Evolutionary conservation across 2,888 invertebrate genomes (phyloP).

Genomic region (Luperina nickerlii): DNA sequence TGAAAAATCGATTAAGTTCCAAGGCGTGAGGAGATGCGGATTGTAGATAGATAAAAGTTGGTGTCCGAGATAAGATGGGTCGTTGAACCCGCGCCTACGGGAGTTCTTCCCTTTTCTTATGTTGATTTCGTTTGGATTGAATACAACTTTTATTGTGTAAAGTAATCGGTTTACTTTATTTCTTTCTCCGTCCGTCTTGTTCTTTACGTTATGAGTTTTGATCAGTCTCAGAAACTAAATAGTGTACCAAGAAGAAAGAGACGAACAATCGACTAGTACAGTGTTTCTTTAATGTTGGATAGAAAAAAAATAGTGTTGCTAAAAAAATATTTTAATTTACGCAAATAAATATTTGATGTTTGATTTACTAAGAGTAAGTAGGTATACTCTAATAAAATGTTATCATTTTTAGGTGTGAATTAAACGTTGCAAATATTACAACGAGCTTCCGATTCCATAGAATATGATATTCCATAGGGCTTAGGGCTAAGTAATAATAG

Average conservation of each 20-base stretch:
- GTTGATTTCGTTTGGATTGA: conserved; percentile 76
- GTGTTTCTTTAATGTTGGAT: background rate
- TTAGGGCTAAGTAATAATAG: too few species aligned
- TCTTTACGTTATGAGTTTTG: conserved; percentile 37
- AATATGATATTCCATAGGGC: too few species aligned
- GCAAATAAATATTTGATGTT: conserved; percentile 24
- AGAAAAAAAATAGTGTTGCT: too few species aligned
- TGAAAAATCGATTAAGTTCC: conserved; percentile 77
- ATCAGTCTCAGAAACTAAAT: conserved; percentile 13
- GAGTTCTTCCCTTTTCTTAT: conserved; percentile 76
- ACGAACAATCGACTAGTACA: background rate
- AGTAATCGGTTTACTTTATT: conserved; percentile 45
- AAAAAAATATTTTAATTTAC: background rate
- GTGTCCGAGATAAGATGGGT: conserved; percentile 85
- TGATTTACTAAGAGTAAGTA: background rate
- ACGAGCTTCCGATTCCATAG: conserved; percentile 33
- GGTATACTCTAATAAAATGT: background rate
- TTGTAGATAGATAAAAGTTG: conserved; percentile 83
- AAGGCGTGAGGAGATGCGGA: conserved; percentile 78
- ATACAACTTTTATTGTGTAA: conserved; percentile 70
- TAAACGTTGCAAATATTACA: background rate
- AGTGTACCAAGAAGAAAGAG: background rate
- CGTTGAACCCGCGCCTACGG: conserved; percentile 78
- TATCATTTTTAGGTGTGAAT: background rate
- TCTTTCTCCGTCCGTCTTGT: conserved; percentile 35